phyloP scores from a whole-genome alignment of 2,888 invertebrate genomes.

The Aspidapion aeneum region DNA sequence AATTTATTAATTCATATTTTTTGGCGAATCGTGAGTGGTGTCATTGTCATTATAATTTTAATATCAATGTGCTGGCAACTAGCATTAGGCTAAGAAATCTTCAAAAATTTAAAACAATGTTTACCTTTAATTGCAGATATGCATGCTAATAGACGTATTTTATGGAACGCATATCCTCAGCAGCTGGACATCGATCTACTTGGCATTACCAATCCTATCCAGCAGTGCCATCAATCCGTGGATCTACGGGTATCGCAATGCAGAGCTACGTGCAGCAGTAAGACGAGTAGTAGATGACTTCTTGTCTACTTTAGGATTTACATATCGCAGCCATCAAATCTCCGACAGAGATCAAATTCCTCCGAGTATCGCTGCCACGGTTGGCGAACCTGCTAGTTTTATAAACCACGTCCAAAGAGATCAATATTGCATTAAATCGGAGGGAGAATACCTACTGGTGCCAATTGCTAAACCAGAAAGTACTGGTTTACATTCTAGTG shows the following conservation, averaged over 20 bases:
- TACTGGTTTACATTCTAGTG: constrained; percentile 38
- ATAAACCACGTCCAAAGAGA: constrained; percentile 43
- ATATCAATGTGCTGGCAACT: too few species aligned
- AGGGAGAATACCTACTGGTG: constrained; percentile 42
- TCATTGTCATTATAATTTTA: too few species aligned
- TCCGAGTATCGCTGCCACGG: constrained; percentile 45
- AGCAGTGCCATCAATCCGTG: constrained; percentile 61
- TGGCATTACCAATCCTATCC: constrained; percentile 56
- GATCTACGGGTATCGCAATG: constrained; percentile 62
- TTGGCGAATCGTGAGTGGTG: too few species aligned
- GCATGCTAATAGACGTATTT: constrained; percentile 54
- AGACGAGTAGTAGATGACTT: constrained; percentile 54
- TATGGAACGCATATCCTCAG: constrained; percentile 51
- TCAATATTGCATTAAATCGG: constrained; percentile 35
- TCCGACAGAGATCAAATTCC: constrained; percentile 37
- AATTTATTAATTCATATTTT: too few species aligned
- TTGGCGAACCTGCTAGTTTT: constrained; percentile 44
- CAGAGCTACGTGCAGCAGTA: constrained; percentile 58
- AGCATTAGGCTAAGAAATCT: too few species aligned
- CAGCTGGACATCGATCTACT: constrained; percentile 53
- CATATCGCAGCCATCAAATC: constrained; percentile 43
- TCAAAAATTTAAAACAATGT: too few species aligned
- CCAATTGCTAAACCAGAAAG: constrained; percentile 46
- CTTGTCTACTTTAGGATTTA: constrained; percentile 47
- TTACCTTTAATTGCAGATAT: constrained; percentile 47